phyloP scores from a whole-genome alignment of 2,888 invertebrate genomes.

The Phalera bucephala region DNA sequence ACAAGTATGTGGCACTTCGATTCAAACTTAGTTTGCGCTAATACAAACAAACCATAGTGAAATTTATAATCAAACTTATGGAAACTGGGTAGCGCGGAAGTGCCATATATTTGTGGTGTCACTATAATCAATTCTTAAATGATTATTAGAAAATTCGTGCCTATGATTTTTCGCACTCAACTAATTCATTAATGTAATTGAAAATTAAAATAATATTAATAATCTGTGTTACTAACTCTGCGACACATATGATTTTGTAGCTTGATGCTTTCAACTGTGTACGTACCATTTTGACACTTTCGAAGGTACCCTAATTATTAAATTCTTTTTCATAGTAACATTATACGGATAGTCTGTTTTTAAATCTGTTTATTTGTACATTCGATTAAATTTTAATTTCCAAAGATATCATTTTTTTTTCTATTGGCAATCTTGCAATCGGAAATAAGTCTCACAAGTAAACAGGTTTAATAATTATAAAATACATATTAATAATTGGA shows the following conservation, averaged over 20 bases:
- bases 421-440: neutral
- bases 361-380: constrained; percentile 24
- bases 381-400: neutral
- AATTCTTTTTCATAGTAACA: constrained; percentile 22
- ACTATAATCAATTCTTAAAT: constrained; percentile 21
- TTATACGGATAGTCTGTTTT: constrained; percentile 16
- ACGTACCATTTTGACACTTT: constrained; percentile 20
- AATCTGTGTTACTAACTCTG: constrained; percentile 37
- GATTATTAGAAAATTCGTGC: constrained; percentile 31
- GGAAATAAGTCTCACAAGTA: constrained; percentile 8
- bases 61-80: too few species aligned
- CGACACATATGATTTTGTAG: constrained; percentile 32
- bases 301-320: constrained; percentile 22
- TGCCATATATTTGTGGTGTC: too few species aligned
- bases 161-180: constrained; percentile 42
- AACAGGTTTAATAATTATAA: constrained; percentile 20
- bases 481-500: constrained; percentile 21
- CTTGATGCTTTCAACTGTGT: constrained; percentile 35
- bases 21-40: too few species aligned
- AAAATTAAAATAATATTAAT: constrained; percentile 22
- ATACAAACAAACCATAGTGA: too few species aligned
- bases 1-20: too few species aligned
- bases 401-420: too few species aligned
- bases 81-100: too few species aligned
- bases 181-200: constrained; percentile 23